phyloP scores from a whole-genome alignment of 2,113 vertebrate species.

The Triplophysa dalaica region DNA sequence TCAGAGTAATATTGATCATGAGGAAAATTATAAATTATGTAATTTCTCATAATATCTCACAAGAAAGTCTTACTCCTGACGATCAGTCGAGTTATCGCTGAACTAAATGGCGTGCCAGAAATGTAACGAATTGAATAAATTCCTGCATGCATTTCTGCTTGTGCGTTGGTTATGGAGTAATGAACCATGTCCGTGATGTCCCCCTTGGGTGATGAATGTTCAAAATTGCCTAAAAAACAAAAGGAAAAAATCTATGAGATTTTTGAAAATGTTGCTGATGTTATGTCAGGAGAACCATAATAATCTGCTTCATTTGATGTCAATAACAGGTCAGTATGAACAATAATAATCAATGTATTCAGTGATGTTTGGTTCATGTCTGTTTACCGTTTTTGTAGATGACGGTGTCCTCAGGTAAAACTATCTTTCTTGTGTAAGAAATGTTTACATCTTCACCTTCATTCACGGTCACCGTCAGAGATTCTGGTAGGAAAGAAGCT shows the following conservation, averaged over 20 bases:
- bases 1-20: too few relatives aligned
- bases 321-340: too few relatives aligned
- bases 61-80: slow-evolving; percentile 80
- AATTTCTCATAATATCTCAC: neutral
- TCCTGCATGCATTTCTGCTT: slow-evolving; percentile 71
- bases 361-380: neutral
- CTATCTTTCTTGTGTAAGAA: slow-evolving; percentile 75
- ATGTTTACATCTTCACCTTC: slow-evolving; percentile 80
- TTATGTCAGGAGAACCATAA: neutral
- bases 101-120: slow-evolving; percentile 76
- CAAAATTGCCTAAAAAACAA: slow-evolving; percentile 58
- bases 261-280: neutral
- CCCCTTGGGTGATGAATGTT: slow-evolving; percentile 76
- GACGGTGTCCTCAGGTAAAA: slow-evolving; percentile 80
- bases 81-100: slow-evolving; percentile 83
- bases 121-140: slow-evolving; percentile 84
- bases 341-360: too few relatives aligned
- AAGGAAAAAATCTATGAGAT: neutral
- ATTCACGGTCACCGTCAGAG: slow-evolving; percentile 83
- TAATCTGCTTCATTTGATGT: neutral
- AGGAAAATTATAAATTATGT: neutral
- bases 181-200: slow-evolving; percentile 75
- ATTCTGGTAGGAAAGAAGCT: slow-evolving; percentile 82
- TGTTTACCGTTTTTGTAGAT: slow-evolving; percentile 82
- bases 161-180: slow-evolving; percentile 66